These are phyloP conservation scores for Rhynchopsitta pachyrhyncha DNA, from an alignment of 2,113 vertebrate genomes.

Conservation along the genomic window DNA sequence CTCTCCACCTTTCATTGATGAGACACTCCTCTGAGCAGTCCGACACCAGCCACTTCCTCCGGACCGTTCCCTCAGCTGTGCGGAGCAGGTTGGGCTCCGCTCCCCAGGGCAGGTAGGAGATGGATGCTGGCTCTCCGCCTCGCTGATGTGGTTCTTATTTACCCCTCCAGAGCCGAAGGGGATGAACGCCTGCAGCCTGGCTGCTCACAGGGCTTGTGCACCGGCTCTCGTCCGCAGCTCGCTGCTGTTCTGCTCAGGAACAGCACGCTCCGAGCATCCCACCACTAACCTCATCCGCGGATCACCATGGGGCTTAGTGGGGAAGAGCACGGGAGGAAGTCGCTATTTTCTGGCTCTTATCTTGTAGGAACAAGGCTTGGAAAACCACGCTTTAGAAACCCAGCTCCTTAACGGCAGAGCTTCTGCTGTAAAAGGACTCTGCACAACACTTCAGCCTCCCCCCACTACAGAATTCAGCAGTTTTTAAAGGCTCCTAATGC, in stretches of 20 bases:
- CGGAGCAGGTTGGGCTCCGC: not conserved
- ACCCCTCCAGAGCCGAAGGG: not conserved
- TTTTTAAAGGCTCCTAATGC: not conserved
- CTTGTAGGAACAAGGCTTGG: not conserved
- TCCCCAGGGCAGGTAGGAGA: not conserved
- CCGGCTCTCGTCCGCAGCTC: not conserved
- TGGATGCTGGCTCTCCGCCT: not conserved
- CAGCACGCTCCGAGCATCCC: not conserved
- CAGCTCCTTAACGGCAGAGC: not conserved
- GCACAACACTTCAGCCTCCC: not conserved
- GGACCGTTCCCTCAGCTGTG: fast-evolving
- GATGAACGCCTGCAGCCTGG: not conserved
- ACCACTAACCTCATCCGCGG: fast-evolving
- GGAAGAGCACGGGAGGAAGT: not conserved
- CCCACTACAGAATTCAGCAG: not conserved
- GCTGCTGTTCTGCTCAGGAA: not conserved
- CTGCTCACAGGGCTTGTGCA: not conserved
- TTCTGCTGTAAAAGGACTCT: not conserved
- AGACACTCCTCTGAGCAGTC: not conserved
- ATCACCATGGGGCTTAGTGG: not conserved
- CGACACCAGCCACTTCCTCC: not conserved
- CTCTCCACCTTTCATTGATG: not conserved
- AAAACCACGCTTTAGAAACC: not conserved
- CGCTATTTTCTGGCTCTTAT: not conserved
- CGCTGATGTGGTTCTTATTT: not conserved